Base-by-base conservation (phyloP, 2,888 invertebrate genomes). In the Eurytoma adleriae region DNA sequence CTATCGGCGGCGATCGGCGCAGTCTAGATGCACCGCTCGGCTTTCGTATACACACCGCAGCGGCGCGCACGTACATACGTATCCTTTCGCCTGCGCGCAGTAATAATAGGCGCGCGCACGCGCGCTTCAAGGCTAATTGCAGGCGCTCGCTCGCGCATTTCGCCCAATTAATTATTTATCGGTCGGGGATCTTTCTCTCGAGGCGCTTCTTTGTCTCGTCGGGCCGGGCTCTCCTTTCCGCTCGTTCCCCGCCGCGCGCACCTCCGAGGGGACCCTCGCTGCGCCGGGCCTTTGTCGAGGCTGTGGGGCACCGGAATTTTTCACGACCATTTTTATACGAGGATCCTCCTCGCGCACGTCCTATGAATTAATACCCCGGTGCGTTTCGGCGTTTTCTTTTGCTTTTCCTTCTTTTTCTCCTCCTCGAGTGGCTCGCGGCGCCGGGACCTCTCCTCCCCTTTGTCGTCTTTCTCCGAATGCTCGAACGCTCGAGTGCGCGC, bases 131-230 rank as follows among this genome's bases (percentile, higher is more conserved):
- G 68, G 59, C 62, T 68, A 68, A 70, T 59, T 67, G 72, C 61
- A 12, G 54, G 48, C n/a, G 30, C 64, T 48, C 67, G 52, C 52
- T 14, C 52, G 67, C 18, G 64, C 77, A 54, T 77, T 70, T 77
- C 56, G 71, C 50, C 71, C 78, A 83, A 77, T 77, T 72, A 72
- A 68, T 73, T 80, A 76, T 76, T 80, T 71, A 70, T 71, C 73
- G 52, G 10, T 40, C 24, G 52, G 50, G 27, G 30, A 61, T 69
- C 68, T 61, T 52, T 68, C 68, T 61, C 56, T 68, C 74, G 59
- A 56, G 30, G 16, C 59, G 16, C 20, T 62, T 52, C 64, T 71
- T 77, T 59, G 76, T 71, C 62, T 14, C 57, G 54, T 2, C 54
- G 54, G 54, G 54, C n/a, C 16, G 54, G 5, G 54, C 54, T 54